Evolutionary conservation across 2,797 vertebrate genomes (phyloP).

Genomic region (Staurois parvus): DNA sequence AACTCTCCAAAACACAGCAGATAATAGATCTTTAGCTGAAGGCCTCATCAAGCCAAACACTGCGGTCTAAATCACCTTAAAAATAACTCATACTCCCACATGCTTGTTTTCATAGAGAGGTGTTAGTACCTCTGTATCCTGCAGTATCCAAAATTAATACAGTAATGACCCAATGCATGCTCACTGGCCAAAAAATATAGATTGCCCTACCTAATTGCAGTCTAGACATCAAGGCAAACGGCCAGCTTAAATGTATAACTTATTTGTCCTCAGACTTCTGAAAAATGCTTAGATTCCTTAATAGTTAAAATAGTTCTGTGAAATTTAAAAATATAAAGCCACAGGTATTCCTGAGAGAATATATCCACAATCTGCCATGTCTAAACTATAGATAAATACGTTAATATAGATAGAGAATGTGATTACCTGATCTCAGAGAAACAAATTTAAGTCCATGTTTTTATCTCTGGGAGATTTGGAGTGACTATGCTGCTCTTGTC

Average conservation of each 20-base stretch:
- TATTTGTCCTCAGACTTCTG: slow-evolving; percentile 35
- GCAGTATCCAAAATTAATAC: slow-evolving; percentile 56
- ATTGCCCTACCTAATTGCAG: slow-evolving; percentile 57
- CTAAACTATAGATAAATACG: slow-evolving; percentile 4
- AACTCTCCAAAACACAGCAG: slow-evolving; percentile 30
- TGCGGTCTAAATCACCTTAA: slow-evolving; percentile 50
- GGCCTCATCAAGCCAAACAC: slow-evolving; percentile 54
- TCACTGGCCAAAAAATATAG: slow-evolving; percentile 54
- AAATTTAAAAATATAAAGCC: slow-evolving; percentile 46
- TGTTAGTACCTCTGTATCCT: slow-evolving; percentile 56
- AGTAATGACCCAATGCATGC: slow-evolving; percentile 49
- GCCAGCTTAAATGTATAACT: slow-evolving; percentile 55
- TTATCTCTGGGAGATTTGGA: too few species aligned
- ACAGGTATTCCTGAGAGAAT: slow-evolving; percentile 34
- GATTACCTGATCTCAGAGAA: neutral
- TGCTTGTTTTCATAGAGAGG: slow-evolving; percentile 54
- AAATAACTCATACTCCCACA: slow-evolving; percentile 45
- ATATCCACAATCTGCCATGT: slow-evolving; percentile 16
- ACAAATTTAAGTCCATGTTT: too few species aligned
- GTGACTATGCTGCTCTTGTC: neutral
- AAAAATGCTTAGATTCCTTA: slow-evolving; percentile 31
- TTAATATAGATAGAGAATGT: neutral
- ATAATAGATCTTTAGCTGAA: slow-evolving; percentile 8
- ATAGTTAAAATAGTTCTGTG: slow-evolving; percentile 35
- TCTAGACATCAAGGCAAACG: slow-evolving; percentile 54